These are phyloP conservation scores for Phasia obesa DNA, from an alignment of 2,888 invertebrate species.

Conservation along the genomic window DNA sequence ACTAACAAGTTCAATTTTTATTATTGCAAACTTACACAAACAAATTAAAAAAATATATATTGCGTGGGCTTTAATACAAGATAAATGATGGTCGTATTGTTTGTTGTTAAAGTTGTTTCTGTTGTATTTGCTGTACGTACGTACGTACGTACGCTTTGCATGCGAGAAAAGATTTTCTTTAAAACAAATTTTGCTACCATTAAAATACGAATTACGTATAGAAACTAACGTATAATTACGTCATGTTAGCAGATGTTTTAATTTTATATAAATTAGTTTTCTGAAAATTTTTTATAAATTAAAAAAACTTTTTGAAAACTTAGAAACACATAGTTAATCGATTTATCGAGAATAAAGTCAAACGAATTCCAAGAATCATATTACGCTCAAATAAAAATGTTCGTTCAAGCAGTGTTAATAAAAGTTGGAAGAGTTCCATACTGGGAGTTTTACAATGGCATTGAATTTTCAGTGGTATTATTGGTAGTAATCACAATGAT, in stretches of 20 bases:
- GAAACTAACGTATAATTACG: conserved; percentile 33
- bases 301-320: background rate
- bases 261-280: too few species aligned
- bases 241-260: conserved; percentile 55
- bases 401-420: too few species aligned
- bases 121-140: background rate
- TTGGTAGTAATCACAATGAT: too few species aligned
- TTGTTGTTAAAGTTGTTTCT: background rate
- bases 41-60: too few species aligned
- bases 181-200: background rate
- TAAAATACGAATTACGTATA: background rate
- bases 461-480: too few species aligned
- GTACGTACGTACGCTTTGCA: background rate
- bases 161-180: background rate
- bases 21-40: background rate
- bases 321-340: too few species aligned
- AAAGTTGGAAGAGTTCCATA: too few species aligned
- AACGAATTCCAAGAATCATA: too few species aligned
- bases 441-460: too few species aligned
- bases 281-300: background rate
- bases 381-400: too few species aligned
- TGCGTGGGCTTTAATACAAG: conserved; percentile 31
- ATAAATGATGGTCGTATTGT: background rate
- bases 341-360: too few species aligned
- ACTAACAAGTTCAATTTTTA: conserved; percentile 4